Base-by-base conservation (phyloP, 2,888 invertebrate species). In the Colletes collaris region DNA sequence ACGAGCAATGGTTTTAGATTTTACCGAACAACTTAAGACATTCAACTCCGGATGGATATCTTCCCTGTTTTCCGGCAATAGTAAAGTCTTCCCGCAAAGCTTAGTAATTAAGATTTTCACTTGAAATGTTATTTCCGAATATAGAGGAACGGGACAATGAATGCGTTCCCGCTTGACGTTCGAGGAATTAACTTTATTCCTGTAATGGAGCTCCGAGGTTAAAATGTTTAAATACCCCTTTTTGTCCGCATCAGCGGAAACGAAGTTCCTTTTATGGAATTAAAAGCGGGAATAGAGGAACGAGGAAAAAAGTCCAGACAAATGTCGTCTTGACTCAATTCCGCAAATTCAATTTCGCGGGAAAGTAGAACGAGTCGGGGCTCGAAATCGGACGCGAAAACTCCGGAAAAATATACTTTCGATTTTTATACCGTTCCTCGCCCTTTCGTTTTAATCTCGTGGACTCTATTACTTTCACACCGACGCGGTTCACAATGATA, bases 181-280 rank as follows among this genome's bases (percentile, higher is more conserved):
- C 16, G 16, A 0, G 63, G 37, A 27, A 59, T 59, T 53, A 64
- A 74, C 52, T 60, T 75, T 65, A 64, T 65, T 65, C 37, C 75
- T 60, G 58, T 60, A 53, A 75, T 16, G 53, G 52, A 58, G 65
- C 35, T 65, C 27, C 16, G 40, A 37, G 27, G 59, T 49, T 55
- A 53, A 74, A 74, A 76, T 64, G 56, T 64, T 63, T 64, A 64
- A 73, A 63, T 52, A 52, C 35, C 35, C 16, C 46, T 27, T 70
- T 65, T 70, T 63, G 37, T 8, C 46, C 56, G 19, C 59, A 46
- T 74, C 59, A 74, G 46, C 37, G 37, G 59, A 27, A 76, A 74
- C 58, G 75, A 74, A 65, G 64, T 65, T 76, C 52, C 52, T 65
- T 74, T 74, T 59, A 53, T 65, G 64, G n/a, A 74, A 76, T 76